Conservation (phyloP, 37 sponge, comb jelly and placozoan genomes). For the Haliclona indistincta region DNA sequence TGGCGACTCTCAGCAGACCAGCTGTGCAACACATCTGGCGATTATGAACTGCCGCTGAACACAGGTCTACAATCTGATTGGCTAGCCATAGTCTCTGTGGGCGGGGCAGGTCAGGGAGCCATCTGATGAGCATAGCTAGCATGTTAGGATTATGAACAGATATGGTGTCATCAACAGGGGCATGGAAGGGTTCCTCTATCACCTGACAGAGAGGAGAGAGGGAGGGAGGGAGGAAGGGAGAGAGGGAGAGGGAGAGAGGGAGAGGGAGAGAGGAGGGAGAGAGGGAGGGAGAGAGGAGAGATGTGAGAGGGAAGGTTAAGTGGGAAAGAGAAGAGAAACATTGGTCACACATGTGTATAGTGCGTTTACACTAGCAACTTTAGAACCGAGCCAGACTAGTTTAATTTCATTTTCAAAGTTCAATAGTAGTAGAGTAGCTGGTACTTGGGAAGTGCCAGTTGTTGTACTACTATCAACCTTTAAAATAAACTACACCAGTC, state of each 20-base stretch:
- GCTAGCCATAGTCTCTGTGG: slow-evolving; percentile 39
- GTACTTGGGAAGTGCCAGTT: no score
- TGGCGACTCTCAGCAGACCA: slow-evolving; percentile 45
- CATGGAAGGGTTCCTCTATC: slow-evolving; percentile 28
- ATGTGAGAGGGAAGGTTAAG: no score
- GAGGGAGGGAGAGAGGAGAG: background rate
- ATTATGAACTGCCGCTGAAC: slow-evolving; percentile 47
- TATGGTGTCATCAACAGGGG: slow-evolving; percentile 7
- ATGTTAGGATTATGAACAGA: slow-evolving; percentile 31
- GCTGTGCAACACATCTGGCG: slow-evolving; percentile 73
- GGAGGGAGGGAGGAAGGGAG: slow-evolving; percentile 1
- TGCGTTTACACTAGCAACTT: no score
- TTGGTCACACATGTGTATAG: background rate
- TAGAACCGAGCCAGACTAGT: no score
- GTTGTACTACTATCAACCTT: no score
- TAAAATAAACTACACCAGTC: no score
- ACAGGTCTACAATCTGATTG: slow-evolving; percentile 33
- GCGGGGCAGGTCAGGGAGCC: slow-evolving; percentile 33
- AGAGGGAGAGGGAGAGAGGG: background rate
- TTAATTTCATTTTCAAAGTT: no score
- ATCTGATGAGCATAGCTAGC: slow-evolving; percentile 33
- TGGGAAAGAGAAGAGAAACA: background rate
- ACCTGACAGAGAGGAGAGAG: slow-evolving; percentile 1
- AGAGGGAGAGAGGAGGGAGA: slow-evolving; percentile 3
- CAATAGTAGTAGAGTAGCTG: no score